Base-by-base conservation (phyloP, 2,888 invertebrate species). In the Drosophila macrospina region DNA sequence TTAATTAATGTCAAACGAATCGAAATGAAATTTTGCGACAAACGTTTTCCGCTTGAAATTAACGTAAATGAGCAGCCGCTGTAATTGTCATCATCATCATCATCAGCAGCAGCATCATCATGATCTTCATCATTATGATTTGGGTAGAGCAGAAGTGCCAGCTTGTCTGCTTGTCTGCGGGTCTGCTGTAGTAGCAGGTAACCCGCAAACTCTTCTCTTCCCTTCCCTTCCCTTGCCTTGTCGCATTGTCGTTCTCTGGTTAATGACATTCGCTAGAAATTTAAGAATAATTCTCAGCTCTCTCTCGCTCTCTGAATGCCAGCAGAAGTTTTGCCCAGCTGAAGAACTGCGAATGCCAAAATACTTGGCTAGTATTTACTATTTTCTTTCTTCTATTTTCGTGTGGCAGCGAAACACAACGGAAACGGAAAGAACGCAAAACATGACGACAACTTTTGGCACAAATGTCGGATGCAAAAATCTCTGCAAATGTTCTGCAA, bases 1-100 rank as follows among this genome's bases (percentile, higher is more conserved):
- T 86, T 86, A 87, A 86, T 86, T 86, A 86, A 86, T 86, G 86
- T 86, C 86, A 86, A 86, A 86, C 87, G 81, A 87, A 83, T 73
- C 62, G 75, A 82, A 83, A 84, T 85, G 79, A 84, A 84, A 85
- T 83, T 84, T 84, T 80, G 80, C 83, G 83, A 85, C 83, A 85
- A 84, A 84, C 83, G 85, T 80, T 84, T 84, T 84, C 80, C 83
- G 83, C 79, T 74, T 69, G 80, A 72, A 85, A 85, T 82, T 82
- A 85, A 82, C 78, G 83, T 70, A 84, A 82, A 82, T 84, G 84
- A 84, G 84, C 74, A 80, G 70, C 51, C 39, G 44, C 16, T 41
- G 51, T 68, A 52, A 52, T 63, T 26, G 60, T 69, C 63, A 28
- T 54, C 39, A 36, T 32, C 37, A 55, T 44, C 36, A 61, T 57